Evolutionary conservation across 2,113 vertebrate genomes (phyloP).

Genomic region (Cairina moschata): DNA sequence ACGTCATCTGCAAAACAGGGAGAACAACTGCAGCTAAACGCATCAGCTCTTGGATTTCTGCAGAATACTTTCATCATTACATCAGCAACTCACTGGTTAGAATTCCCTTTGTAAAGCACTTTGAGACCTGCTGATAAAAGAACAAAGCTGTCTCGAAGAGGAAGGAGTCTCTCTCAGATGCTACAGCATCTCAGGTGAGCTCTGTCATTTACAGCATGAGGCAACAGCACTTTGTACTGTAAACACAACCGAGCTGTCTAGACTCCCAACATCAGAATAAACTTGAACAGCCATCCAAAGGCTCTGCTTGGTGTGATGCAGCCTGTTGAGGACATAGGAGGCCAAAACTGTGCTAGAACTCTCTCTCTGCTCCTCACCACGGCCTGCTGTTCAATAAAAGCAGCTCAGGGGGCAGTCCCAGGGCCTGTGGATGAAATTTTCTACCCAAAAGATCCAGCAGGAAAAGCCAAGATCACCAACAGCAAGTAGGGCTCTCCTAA

Average conservation of each 20-base stretch:
- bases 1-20: constrained; percentile 9
- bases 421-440: background rate
- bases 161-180: background rate
- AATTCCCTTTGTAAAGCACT: background rate
- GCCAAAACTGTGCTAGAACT: background rate
- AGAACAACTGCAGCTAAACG: background rate
- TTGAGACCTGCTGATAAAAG: constrained; percentile 16
- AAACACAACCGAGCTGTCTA: background rate
- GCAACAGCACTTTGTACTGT: background rate
- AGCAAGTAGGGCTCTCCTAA: background rate
- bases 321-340: background rate
- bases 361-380: background rate
- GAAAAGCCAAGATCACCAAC: background rate
- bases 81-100: background rate
- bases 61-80: constrained; percentile 33
- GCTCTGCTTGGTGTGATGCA: background rate
- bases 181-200: background rate
- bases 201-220: background rate
- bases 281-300: background rate
- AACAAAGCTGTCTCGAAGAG: background rate
- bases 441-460: background rate
- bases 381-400: background rate
- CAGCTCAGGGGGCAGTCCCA: background rate
- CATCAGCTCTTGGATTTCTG: background rate
- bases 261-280: background rate